A percentile compares a stretch with the other conserved stretches of the same genome.
phyloP scores from a whole-genome alignment of 2,797 vertebrate genomes.

The Hipposideros larvatus region DNA sequence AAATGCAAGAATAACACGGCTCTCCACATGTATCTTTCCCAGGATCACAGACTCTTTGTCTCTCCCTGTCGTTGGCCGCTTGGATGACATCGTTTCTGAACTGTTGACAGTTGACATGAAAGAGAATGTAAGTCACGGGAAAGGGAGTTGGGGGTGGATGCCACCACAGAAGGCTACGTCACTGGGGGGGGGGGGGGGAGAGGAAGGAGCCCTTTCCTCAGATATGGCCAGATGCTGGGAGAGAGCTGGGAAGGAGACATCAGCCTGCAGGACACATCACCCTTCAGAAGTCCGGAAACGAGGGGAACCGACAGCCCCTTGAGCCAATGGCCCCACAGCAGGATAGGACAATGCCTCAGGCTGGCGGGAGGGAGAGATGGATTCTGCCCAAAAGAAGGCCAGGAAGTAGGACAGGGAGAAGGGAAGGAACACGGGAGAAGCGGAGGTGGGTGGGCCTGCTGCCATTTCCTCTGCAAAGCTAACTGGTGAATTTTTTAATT shows the following conservation, averaged over 20 bases:
- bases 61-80: fast-evolving
- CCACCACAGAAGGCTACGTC: neutral
- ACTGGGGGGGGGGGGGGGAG: neutral
- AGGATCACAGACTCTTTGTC: neutral
- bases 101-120: slow-evolving; percentile 13
- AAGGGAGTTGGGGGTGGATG: neutral
- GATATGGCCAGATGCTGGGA: neutral
- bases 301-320: neutral
- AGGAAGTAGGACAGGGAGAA: neutral
- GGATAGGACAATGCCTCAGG: neutral
- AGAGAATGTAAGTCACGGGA: slow-evolving; percentile 52
- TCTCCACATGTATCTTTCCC: neutral
- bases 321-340: neutral
- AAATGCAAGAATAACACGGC: neutral
- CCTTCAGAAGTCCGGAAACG: neutral
- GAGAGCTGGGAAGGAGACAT: neutral
- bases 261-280: too few species aligned
- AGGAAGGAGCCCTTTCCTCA: neutral
- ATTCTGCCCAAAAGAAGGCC: neutral
- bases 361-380: neutral
- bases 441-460: neutral
- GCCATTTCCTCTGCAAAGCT: neutral
- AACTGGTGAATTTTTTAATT: slow-evolving; percentile 14
- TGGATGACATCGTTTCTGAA: neutral
- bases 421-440: neutral